Evolutionary conservation across 2,888 invertebrate species (phyloP).

Genomic region (Gnatocerus cornutus): DNA sequence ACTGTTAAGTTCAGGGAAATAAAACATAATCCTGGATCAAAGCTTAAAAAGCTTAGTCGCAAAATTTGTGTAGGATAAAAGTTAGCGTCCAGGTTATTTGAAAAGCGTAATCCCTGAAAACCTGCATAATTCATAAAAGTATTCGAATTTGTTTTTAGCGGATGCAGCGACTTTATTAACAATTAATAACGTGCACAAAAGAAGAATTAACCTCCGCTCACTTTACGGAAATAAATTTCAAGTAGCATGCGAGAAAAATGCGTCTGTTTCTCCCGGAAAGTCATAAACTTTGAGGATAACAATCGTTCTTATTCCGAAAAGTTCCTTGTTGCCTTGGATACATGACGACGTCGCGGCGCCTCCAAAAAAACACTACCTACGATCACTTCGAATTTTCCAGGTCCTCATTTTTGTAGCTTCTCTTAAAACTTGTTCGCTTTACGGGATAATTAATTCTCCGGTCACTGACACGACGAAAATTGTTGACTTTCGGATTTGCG

Average conservation of each 20-base stretch:
- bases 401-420: background rate
- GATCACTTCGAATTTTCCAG: background rate
- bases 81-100: too few species aligned
- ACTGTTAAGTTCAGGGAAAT: background rate
- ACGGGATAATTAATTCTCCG: too few species aligned
- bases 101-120: too few species aligned
- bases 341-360: constrained; percentile 38
- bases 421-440: too few species aligned
- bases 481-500: too few species aligned
- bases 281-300: constrained; percentile 36
- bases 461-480: too few species aligned
- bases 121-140: too few species aligned
- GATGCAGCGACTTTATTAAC: too few species aligned
- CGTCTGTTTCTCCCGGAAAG: constrained; percentile 37
- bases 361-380: constrained; percentile 19
- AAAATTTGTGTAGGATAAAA: background rate
- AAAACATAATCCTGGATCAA: constrained; percentile 3
- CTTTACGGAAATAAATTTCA: constrained; percentile 27
- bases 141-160: too few species aligned
- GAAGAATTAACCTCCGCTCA: too few species aligned
- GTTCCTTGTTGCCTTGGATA: constrained; percentile 38
- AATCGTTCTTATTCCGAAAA: constrained; percentile 40
- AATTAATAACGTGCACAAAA: too few species aligned
- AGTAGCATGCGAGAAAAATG: constrained; percentile 25
- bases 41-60: background rate